These are phyloP conservation scores for Tauraco hartlaubi DNA, from an alignment of 2,797 vertebrate species.

Conservation along the genomic window DNA sequence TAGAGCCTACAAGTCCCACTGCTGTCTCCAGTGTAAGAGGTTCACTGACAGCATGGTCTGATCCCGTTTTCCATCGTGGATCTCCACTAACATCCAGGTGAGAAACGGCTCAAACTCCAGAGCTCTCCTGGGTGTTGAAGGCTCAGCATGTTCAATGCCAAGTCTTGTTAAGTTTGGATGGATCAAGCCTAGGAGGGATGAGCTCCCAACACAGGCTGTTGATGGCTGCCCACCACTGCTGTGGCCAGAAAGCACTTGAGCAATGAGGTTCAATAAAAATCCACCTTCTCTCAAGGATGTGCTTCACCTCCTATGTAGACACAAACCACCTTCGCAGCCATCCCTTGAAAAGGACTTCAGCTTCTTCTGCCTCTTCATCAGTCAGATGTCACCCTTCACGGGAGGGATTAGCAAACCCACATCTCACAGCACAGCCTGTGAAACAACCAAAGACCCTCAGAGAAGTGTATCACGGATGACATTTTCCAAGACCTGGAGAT, in stretches of 20 bases:
- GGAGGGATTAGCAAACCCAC: background rate
- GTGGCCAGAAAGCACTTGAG: background rate
- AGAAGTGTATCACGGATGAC: background rate
- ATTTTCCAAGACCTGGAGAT: background rate
- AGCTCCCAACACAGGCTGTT: background rate
- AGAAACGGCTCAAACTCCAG: background rate
- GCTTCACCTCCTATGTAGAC: background rate
- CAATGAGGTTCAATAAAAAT: background rate
- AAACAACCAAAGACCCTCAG: background rate
- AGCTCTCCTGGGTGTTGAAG: background rate
- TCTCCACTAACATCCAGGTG: background rate
- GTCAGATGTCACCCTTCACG: background rate
- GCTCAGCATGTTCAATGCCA: background rate
- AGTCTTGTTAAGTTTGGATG: background rate
- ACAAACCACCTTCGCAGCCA: background rate
- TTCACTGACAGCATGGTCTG: background rate
- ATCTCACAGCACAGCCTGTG: background rate
- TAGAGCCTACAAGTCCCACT: background rate
- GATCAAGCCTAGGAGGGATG: background rate
- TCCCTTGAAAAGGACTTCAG: background rate
- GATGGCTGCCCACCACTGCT: background rate
- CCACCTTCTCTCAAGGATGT: background rate
- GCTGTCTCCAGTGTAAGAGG: background rate
- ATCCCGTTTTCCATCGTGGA: background rate
- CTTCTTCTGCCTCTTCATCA: background rate